Conservation (phyloP, 2,888 invertebrate species). For the Latheticus oryzae region DNA sequence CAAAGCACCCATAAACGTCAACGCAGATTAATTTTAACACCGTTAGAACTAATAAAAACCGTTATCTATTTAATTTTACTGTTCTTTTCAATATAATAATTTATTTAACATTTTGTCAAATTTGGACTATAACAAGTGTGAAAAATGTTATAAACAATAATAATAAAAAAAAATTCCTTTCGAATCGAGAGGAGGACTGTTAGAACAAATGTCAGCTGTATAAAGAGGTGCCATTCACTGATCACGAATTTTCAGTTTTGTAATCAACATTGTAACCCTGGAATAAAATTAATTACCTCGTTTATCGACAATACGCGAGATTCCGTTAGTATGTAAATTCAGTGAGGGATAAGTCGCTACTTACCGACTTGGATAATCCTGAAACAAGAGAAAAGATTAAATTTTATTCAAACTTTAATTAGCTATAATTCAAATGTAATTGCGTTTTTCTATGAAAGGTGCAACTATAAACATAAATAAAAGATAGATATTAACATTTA, state of each 20-base stretch:
- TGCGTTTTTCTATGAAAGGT: slow-evolving; percentile 8
- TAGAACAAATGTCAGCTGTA: slow-evolving; percentile 40
- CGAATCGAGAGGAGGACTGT: slow-evolving; percentile 38
- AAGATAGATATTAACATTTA: slow-evolving; percentile 15
- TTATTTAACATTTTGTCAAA: too few species aligned
- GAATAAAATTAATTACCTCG: slow-evolving; percentile 27
- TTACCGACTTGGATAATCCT: slow-evolving; percentile 15
- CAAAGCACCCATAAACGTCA: slow-evolving; percentile 18
- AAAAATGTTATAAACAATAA: slow-evolving; percentile 18
- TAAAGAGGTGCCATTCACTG: slow-evolving; percentile 47
- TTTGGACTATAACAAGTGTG: too few species aligned
- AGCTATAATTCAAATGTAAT: slow-evolving; percentile 19
- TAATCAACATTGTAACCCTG: slow-evolving; percentile 32
- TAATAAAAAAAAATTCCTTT: slow-evolving; percentile 34
- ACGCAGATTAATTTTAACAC: slow-evolving; percentile 16
- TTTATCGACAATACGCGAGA: slow-evolving; percentile 14
- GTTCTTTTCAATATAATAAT: slow-evolving; percentile 5
- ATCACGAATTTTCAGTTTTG: slow-evolving; percentile 50
- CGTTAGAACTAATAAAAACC: slow-evolving; percentile 21
- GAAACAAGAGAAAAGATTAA: slow-evolving; percentile 9
- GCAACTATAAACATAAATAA: slow-evolving; percentile 9
- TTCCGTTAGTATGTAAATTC: slow-evolving; percentile 21
- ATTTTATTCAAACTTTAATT: slow-evolving; percentile 10
- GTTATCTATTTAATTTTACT: slow-evolving; percentile 15
- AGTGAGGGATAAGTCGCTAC: slow-evolving; percentile 3